Evolutionary conservation across 2,113 vertebrate genomes (phyloP).

Genomic region (Coracopsis vasa): DNA sequence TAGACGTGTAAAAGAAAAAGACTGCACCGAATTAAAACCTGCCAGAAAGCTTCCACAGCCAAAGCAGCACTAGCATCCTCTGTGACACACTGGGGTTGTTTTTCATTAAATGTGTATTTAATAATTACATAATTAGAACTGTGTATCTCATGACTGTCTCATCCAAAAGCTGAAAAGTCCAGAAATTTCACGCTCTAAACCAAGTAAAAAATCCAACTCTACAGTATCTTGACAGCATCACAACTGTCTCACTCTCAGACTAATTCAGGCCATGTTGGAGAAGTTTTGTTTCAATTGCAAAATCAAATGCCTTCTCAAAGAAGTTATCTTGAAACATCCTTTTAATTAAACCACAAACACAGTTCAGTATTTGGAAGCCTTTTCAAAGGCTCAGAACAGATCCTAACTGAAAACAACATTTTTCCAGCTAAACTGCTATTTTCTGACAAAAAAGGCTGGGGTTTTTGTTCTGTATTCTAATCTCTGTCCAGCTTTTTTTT

Average conservation of each 20-base stretch:
- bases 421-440: neutral
- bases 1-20: neutral
- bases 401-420: neutral
- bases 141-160: neutral
- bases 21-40: neutral
- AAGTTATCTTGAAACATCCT: neutral
- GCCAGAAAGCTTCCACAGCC: neutral
- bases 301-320: neutral
- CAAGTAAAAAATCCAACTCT: neutral
- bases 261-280: neutral
- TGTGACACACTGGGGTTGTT: neutral
- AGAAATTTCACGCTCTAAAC: neutral
- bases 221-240: neutral
- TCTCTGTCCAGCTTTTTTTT: neutral
- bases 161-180: neutral
- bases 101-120: neutral
- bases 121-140: neutral
- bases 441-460: neutral
- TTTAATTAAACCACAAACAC: neutral
- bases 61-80: neutral
- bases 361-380: neutral
- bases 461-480: neutral
- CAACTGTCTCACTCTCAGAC: neutral
- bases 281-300: neutral
- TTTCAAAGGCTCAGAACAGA: neutral